Base-by-base conservation (phyloP, 2,888 invertebrate species). In the Aromia moschata region DNA sequence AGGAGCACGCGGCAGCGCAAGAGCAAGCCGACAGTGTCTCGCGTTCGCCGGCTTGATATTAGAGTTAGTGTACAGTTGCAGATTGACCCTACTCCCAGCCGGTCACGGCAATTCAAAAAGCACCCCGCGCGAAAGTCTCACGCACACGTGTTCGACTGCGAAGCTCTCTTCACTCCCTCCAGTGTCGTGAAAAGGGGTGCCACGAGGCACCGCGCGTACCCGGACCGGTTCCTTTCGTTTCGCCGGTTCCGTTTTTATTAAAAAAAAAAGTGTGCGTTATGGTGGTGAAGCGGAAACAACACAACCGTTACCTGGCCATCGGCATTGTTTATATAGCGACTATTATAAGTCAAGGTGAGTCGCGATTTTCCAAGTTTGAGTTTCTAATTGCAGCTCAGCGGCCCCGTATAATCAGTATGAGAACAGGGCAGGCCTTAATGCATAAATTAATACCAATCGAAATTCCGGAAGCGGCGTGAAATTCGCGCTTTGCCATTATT, bases 321-420 rank as follows among this genome's bases (percentile, higher is more conserved):
- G 85, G 84, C 80, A 77, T 86, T 73, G 82, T 86, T 65, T 86
- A 86, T 70, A 84, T 86, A 74, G 84, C 85, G 67, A 86, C 86
- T 37, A 85, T 86, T 68, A 84, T 86, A 73, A 85, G 85, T 73
- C 85, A 86, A 81, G 86, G 86, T 86, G 72, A 76, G 74, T 74
- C n/a, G n/a, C n/a, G n/a, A n/a, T n/a, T n/a, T n/a, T n/a, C n/a
- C n/a, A n/a, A n/a, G n/a, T n/a, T n/a, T 5, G 20, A 47, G 47
- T 47, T 37, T 20, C 16, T 11, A 25, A 25, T n/a, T 46, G 38
- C 15, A 37, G 30, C 20, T 38, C 15, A 37, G 45, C 44, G 16
- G 46, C 46, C 40, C 40, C 17, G 56, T 56, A 40, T 41, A 56
- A 46, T 43, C 41, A 47, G 40, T 47, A 47, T 41, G 47, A 55